Evolutionary conservation across 2,888 invertebrate genomes (phyloP), one percentile per base, ranked within the genome.

Genomic region (Euphydryas editha): DNA sequence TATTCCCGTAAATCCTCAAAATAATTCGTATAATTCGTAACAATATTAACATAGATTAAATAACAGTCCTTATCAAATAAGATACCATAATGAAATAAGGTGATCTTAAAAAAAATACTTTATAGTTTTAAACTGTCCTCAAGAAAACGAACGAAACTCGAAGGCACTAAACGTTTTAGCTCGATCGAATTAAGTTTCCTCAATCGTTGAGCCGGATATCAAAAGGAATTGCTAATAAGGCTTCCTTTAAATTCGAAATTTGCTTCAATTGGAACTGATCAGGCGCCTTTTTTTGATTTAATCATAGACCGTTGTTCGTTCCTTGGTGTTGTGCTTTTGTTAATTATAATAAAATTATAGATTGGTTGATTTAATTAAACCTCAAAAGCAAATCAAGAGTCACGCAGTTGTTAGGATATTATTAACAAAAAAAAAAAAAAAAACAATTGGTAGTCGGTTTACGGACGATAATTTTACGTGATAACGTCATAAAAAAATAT

Each of bases 81-180:
- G 10, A 82, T 84, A 74, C 75, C 82, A 84, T 86, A 86, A 89
- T 86, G 87, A 84, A 80, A 80, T 76, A 71, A 75, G 79, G 78
- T 81, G 83, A 81, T 81, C 79, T 72, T 65, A 61, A 30, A 44
- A 47, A 61, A 61, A 30, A 30, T 5, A 7, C 6, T 30, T 30
- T 7, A 30, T 2, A 30, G 30, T 56, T 57, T 59, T 57, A 57
- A 65, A 65, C 37, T 61, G 54, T 67, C 46, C 20, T 37, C 37
- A 59, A 56, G 55, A 55, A 65, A 65, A 65, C 59, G 51, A 55
- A 47, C 20, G 36, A 54, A 47, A 51, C 37, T 24, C 55, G 42
- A 30, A 17, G 59, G 56, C 47, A 65, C 62, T 62, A 62, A 65
- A 62, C 65, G 55, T 39, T 49, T 49, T 47, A 62, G 21, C 58